Base-by-base conservation (phyloP, 2,797 vertebrate species). In the Lindbergichthys nudifrons region DNA sequence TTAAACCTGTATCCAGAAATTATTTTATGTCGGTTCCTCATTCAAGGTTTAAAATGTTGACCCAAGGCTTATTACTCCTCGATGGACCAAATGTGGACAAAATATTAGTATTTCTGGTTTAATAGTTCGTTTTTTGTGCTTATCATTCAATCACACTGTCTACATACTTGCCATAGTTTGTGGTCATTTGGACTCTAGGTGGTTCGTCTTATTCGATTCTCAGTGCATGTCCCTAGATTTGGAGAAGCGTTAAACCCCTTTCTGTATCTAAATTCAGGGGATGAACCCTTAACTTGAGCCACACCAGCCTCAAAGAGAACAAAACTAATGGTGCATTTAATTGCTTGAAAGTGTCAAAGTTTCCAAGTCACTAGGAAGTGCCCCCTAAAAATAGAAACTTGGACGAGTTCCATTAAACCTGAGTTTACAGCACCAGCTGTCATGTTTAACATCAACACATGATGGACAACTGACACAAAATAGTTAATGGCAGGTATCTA, bases 381-480 rank as follows among this genome's bases (percentile, higher is more conserved):
- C 5, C 26, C 26, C 41, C 48, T 61, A 3, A 69, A 48, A 54
- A 56, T 23, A 7, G 14, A 64, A 79, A 52, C 39, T 66, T 14
- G 51, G 36, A 56, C 10, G 2, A 5, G 15, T 54, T 50, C 15
- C 64, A 47, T 45, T 9, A n/a, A 6, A 12, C 18, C 16, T 10
- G 51, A 48, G 71, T 79, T 79, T 64, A 64, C 53, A 56, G 63
- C 68, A 60, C 58, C 68, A 60, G 57, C 63, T 71, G 63, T 41
- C 14, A n/a, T 71, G 65, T 81, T 68, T 56, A 45, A 21, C 30
- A 50, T 70, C 32, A 57, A 73, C 60, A 77, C 58, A 32, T 2
- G 36, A 47, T 11, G 45, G 45, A 42, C 39, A 15, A 10, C 18
- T 32, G 48, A 47, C 52, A 39, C 50, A 18, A 9, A 3, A 8